phyloP scores from a whole-genome alignment of 2,113 vertebrate species.

The Heterotilapia buettikoferi region DNA sequence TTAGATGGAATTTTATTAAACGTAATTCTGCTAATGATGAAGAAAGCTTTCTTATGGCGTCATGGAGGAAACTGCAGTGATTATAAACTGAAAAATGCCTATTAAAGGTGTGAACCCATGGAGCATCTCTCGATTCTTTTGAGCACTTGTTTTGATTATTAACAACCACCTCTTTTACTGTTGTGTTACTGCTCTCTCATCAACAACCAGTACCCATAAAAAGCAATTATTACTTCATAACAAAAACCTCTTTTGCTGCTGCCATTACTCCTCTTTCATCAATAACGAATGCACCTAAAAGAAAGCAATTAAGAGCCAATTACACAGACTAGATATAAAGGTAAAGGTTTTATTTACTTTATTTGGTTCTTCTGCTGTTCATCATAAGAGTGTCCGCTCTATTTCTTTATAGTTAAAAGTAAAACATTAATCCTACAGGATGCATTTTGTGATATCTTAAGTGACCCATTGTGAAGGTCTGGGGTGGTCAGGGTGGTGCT shows the following conservation, averaged over 20 bases:
- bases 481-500: background rate
- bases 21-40: constrained; percentile 42
- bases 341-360: background rate
- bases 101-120: constrained; percentile 10
- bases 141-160: constrained; percentile 4
- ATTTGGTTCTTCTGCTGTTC: background rate
- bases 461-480: background rate
- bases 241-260: background rate
- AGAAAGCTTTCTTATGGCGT: background rate
- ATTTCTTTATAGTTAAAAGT: background rate
- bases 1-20: constrained; percentile 49
- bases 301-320: background rate
- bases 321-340: background rate
- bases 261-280: background rate
- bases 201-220: background rate
- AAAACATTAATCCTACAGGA: background rate
- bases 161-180: background rate
- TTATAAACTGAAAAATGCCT: background rate
- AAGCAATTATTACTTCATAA: background rate
- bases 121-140: background rate
- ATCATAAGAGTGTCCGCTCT: background rate
- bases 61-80: background rate
- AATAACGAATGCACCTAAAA: background rate
- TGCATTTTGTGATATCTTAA: background rate
- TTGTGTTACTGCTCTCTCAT: background rate